Conservation (phyloP, 1,140 invertebrate species). For the Eulimnadia texana region DNA sequence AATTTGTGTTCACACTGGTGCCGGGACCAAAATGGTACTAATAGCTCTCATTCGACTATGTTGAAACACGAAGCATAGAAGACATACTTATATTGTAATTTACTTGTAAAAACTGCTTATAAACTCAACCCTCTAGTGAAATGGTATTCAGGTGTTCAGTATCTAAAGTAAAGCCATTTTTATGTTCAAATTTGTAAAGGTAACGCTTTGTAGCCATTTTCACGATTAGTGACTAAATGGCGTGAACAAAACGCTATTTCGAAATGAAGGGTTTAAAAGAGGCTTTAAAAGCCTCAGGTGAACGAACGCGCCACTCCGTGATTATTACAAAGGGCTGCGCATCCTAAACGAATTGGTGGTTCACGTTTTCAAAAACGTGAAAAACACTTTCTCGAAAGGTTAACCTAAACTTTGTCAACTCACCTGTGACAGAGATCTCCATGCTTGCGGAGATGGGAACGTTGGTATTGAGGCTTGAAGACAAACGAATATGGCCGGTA, state of each 20-base stretch:
- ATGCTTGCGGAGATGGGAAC: slow-evolving; percentile 84
- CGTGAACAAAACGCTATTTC: no score
- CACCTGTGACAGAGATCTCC: slow-evolving; percentile 81
- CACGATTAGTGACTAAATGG: no score
- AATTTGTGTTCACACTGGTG: background rate
- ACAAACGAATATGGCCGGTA: slow-evolving; percentile 70
- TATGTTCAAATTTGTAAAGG: no score
- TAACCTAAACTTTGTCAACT: slow-evolving; percentile 21
- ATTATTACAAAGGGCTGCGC: background rate
- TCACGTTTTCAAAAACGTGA: background rate
- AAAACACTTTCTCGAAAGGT: no score
- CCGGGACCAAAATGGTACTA: background rate
- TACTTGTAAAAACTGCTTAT: no score
- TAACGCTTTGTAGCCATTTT: no score
- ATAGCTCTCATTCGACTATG: no score
- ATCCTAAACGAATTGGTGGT: background rate
- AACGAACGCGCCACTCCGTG: background rate
- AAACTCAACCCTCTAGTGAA: no score
- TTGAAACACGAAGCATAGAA: no score
- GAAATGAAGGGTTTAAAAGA: background rate
- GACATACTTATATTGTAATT: no score
- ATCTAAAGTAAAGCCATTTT: no score
- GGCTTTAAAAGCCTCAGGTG: background rate
- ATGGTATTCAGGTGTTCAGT: no score
- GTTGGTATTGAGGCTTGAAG: slow-evolving; percentile 87